Evolutionary conservation across 2,797 vertebrate species (phyloP).

Genomic region (Melanotaenia trifasciata): DNA sequence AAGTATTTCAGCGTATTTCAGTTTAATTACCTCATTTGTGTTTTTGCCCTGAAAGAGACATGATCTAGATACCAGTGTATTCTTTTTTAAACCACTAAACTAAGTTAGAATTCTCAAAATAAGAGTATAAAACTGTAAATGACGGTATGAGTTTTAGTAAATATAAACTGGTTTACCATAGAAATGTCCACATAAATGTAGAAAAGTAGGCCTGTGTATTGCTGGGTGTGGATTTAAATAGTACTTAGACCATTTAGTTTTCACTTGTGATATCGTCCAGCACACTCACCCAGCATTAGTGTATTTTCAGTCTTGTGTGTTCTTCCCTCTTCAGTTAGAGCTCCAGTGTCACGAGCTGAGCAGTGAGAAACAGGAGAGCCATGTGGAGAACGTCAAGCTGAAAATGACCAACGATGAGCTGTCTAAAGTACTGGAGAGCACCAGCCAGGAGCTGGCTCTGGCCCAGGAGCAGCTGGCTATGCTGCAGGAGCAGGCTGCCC

Average conservation of each 20-base stretch:
- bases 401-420: slow-evolving; percentile 91
- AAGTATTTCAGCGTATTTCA: neutral
- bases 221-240: slow-evolving; percentile 22
- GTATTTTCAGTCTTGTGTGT: slow-evolving; percentile 6
- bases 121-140: neutral
- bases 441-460: slow-evolving; percentile 83
- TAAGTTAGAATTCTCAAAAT: neutral
- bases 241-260: neutral
- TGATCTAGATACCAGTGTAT: neutral
- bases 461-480: slow-evolving; percentile 88
- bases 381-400: slow-evolving; percentile 90
- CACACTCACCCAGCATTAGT: slow-evolving; percentile 1
- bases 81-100: neutral
- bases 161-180: neutral
- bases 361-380: slow-evolving; percentile 88
- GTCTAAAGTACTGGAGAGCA: slow-evolving; percentile 85
- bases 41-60: neutral
- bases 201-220: neutral
- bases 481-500: slow-evolving; percentile 87
- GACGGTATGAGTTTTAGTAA: neutral
- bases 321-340: slow-evolving; percentile 83
- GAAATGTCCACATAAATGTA: neutral
- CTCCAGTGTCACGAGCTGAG: slow-evolving; percentile 86
- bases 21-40: neutral
- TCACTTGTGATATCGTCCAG: neutral